These are phyloP conservation scores for Athalia rosae DNA, from an alignment of 2,888 invertebrate species.

Conservation along the genomic window DNA sequence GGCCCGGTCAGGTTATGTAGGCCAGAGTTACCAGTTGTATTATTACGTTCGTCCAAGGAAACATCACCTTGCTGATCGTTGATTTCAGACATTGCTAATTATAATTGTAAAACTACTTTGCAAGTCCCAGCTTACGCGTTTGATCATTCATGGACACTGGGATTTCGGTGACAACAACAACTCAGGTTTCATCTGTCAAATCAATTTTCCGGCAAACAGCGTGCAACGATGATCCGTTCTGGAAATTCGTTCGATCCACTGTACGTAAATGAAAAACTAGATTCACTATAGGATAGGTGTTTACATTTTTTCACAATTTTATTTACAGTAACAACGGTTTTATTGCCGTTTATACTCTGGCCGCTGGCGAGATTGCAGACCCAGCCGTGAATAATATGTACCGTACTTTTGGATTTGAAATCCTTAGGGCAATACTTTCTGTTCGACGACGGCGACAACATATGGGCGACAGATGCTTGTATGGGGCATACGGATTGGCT, in stretches of 20 bases:
- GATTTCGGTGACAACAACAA: not conserved
- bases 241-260: not conserved
- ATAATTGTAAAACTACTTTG: not conserved
- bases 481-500: too few relatives aligned
- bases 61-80: conserved; percentile 46
- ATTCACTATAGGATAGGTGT: too few relatives aligned
- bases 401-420: too few relatives aligned
- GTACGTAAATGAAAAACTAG: not conserved
- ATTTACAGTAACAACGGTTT: too few relatives aligned
- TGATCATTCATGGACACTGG: not conserved
- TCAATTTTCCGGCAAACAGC: not conserved
- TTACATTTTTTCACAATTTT: too few relatives aligned
- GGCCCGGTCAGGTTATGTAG: conserved; percentile 30
- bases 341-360: too few relatives aligned
- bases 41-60: conserved; percentile 45
- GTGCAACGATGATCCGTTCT: not conserved
- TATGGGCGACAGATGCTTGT: too few relatives aligned
- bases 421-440: too few relatives aligned
- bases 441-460: too few relatives aligned
- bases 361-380: too few relatives aligned
- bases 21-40: conserved; percentile 46
- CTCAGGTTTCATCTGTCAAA: conserved; percentile 7
- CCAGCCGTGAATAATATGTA: too few relatives aligned
- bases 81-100: not conserved
- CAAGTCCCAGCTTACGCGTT: not conserved